Percentiles rank a stretch among this genome's conserved stretches.
These are phyloP conservation scores for Pelagia noctiluca DNA, from an alignment of 30 jellyfish, hydroid and myxozoan species.

Conservation along the genomic window DNA sequence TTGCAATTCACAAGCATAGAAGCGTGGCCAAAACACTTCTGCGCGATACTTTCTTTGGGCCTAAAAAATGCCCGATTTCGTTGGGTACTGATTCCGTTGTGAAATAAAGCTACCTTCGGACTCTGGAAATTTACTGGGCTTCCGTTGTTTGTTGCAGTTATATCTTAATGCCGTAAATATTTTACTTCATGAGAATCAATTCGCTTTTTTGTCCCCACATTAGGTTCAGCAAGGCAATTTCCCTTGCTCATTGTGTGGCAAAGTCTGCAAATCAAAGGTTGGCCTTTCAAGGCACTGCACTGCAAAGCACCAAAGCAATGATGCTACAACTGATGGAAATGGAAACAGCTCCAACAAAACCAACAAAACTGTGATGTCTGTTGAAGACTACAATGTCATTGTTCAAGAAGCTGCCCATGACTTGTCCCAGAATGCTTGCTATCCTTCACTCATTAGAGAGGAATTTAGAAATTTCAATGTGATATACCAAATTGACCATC, in stretches of 20 bases:
- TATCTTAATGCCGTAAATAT: neutral
- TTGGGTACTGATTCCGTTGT: no score
- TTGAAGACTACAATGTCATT: constrained; percentile 33
- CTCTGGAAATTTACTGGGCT: neutral
- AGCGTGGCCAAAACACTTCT: neutral
- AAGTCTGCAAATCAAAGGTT: constrained; percentile 42
- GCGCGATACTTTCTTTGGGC: constrained; percentile 9
- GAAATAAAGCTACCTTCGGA: constrained; percentile 3
- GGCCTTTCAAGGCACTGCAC: constrained; percentile 44
- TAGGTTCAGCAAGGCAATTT: constrained; percentile 29
- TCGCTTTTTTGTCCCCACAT: neutral
- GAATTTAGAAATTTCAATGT: constrained; percentile 5
- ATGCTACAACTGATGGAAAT: constrained; percentile 23
- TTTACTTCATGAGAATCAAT: neutral
- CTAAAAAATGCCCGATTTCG: neutral
- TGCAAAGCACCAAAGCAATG: constrained; percentile 20
- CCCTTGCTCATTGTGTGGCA: constrained; percentile 24
- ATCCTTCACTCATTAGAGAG: constrained; percentile 4
- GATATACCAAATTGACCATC: constrained; percentile 7
- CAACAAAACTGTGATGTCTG: constrained; percentile 9
- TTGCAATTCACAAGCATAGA: constrained; percentile 6
- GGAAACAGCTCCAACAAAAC: neutral
- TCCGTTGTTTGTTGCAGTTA: neutral
- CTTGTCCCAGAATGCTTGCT: constrained; percentile 27
- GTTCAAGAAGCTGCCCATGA: constrained; percentile 28